These are phyloP conservation scores for Todus mexicanus DNA, from an alignment of 2,797 vertebrate species.

Conservation along the genomic window DNA sequence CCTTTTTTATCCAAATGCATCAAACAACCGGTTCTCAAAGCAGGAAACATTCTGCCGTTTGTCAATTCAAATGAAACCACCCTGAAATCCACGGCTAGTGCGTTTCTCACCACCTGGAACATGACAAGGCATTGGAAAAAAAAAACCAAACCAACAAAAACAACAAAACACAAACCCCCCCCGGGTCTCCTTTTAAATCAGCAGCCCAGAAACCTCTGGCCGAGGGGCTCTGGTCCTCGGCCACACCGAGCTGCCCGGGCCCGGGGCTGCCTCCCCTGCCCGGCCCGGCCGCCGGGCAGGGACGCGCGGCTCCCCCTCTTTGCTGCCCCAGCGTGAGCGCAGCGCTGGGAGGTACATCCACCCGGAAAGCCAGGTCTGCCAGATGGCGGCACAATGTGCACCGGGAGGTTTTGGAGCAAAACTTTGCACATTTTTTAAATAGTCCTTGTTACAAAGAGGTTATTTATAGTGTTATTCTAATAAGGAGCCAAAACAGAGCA, in stretches of 20 bases:
- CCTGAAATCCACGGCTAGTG: rapidly evolving
- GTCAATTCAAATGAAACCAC: not conserved
- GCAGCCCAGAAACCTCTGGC: not conserved
- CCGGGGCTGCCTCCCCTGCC: too few species aligned
- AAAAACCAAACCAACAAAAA: too few species aligned
- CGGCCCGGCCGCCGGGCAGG: too few species aligned
- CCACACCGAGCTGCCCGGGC: too few species aligned
- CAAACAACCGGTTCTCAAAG: not conserved
- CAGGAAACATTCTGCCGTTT: not conserved
- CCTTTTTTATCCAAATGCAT: not conserved
- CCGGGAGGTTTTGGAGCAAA: constrained; percentile 12
- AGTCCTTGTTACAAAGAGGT: constrained; percentile 38
- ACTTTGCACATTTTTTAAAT: not conserved
- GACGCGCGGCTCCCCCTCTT: too few species aligned
- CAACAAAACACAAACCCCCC: too few species aligned
- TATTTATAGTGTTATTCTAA: constrained; percentile 50
- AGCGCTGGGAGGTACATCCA: not conserved
- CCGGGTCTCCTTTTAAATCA: not conserved
- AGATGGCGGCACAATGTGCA: constrained; percentile 44
- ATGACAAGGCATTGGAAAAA: not conserved
- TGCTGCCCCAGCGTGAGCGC: not conserved
- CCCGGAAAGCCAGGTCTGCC: not conserved
- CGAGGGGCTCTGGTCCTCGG: too few species aligned
- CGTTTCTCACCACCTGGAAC: not conserved
- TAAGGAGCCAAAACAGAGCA: constrained; percentile 37